Evolutionary conservation across 2,888 invertebrate genomes (phyloP), one percentile per base, ranked within the genome.

Genomic region (Trypoxylon attenuatum): DNA sequence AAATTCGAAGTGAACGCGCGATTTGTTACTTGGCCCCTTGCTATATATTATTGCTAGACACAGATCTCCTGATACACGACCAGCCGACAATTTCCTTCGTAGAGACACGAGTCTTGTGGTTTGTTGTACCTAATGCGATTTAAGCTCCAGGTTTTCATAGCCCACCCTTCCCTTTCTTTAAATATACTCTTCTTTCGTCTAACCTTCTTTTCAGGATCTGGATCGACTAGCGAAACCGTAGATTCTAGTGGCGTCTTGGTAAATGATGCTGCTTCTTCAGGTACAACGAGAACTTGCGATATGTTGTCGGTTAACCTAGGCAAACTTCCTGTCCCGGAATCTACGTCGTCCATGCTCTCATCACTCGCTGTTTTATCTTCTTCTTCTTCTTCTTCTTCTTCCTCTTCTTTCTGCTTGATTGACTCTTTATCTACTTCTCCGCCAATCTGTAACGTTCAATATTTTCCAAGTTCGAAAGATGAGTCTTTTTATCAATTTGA

Each of bases 41-140:
- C n/a, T n/a, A n/a, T n/a, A n/a, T n/a, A n/a, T n/a, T n/a, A n/a
- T n/a, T n/a, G 10, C 70, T 80, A 84, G 39, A 84, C 83, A 76
- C 82, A 82, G 65, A 84, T 81, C 69, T 84, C 84, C 66, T 80
- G 79, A 72, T 83, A 84, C 23, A 83, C 50, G 22, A 79, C 75
- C 54, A 83, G 69, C 52, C 79, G 77, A 47, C 69, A 62, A 45
- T 55, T 71, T 52, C 75, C 69, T 33, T 46, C 47, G 52, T 70
- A 72, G 55, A 60, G 64, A 53, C 66, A 63, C 49, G 70, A 51
- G 42, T 80, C 68, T n/a, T n/a, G n/a, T n/a, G n/a, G n/a, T n/a
- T n/a, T n/a, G n/a, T n/a, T n/a, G n/a, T n/a, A n/a, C n/a, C 62
- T 53, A 27, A 69, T 59, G 59, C 72, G 76, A 67, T 60, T 73